Evolutionary conservation across 2,888 invertebrate genomes (phyloP).

Genomic region (Seira ritae): DNA sequence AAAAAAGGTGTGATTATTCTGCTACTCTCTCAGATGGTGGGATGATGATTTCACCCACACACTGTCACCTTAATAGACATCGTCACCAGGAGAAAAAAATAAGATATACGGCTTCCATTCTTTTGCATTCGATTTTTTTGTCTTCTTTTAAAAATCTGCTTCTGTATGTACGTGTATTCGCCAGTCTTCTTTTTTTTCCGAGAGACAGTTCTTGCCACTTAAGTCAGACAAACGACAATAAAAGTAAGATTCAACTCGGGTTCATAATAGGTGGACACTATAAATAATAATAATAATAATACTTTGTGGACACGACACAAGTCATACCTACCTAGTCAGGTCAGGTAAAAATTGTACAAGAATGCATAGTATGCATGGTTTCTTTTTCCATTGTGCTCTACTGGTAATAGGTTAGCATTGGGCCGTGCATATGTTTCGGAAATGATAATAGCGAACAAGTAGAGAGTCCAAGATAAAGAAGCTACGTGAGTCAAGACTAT

Average conservation of each 20-base stretch:
- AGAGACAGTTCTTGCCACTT: constrained; percentile 48
- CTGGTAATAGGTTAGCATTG: no score
- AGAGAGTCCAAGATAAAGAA: not conserved
- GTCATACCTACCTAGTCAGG: no score
- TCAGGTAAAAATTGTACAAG: no score
- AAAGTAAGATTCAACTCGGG: constrained; percentile 31
- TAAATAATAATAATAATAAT: constrained; percentile 55
- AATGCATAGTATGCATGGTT: no score
- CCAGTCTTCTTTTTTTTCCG: constrained; percentile 12
- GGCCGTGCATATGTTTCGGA: no score
- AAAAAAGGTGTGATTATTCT: constrained; percentile 62
- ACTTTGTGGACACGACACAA: not conserved
- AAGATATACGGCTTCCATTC: constrained; percentile 32
- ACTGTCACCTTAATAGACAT: constrained; percentile 67
- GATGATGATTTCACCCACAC: constrained; percentile 66
- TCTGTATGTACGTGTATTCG: constrained; percentile 1
- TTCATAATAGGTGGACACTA: constrained; percentile 47
- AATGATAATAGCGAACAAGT: no score
- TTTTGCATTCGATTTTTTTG: not conserved
- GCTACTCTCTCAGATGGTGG: constrained; percentile 56
- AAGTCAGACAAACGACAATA: constrained; percentile 53
- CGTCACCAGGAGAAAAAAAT: constrained; percentile 58
- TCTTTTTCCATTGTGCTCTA: no score
- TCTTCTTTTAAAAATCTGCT: constrained; percentile 26
- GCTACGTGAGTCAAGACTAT: not conserved